These are phyloP conservation scores for Pangasius krempfi DNA, from an alignment of 2,797 vertebrate species.

Conservation along the genomic window DNA sequence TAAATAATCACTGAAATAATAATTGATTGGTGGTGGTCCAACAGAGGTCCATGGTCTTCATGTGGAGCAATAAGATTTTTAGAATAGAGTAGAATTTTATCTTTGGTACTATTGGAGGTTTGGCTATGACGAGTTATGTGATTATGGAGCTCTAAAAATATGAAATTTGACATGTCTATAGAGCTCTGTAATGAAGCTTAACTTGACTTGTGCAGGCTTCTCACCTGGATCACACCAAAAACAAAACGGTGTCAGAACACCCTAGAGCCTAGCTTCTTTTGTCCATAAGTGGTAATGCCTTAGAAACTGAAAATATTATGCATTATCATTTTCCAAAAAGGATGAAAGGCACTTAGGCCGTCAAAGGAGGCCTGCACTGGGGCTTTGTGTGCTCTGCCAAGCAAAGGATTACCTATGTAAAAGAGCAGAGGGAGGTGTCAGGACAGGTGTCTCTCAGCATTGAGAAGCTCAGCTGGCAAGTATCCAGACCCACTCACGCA, in stretches of 20 bases:
- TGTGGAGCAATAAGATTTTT: not conserved
- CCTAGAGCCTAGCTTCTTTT: constrained; percentile 32
- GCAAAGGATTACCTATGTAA: constrained; percentile 62
- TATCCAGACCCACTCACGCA: constrained; percentile 73
- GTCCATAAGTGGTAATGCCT: constrained; percentile 50
- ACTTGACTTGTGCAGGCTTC: constrained; percentile 35
- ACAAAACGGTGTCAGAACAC: constrained; percentile 40
- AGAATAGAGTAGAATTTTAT: not conserved
- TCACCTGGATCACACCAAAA: constrained; percentile 42
- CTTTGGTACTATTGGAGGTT: not conserved
- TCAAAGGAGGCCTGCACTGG: constrained; percentile 49
- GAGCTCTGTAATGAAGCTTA: constrained; percentile 1
- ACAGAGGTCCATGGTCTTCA: not conserved
- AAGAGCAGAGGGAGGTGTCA: constrained; percentile 58
- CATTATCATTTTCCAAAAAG: constrained; percentile 52
- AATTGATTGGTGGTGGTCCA: not conserved
- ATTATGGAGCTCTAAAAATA: not conserved
- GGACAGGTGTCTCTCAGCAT: constrained; percentile 73
- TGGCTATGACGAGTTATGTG: constrained; percentile 4
- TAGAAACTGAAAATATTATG: constrained; percentile 52
- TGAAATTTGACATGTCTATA: not conserved
- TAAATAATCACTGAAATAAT: not conserved
- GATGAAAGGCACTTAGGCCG: constrained; percentile 55
- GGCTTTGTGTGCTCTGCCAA: constrained; percentile 56
- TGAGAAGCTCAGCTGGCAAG: constrained; percentile 59